Base-by-base conservation (phyloP, 2,113 vertebrate species). In the Myiozetetes cayanensis region DNA sequence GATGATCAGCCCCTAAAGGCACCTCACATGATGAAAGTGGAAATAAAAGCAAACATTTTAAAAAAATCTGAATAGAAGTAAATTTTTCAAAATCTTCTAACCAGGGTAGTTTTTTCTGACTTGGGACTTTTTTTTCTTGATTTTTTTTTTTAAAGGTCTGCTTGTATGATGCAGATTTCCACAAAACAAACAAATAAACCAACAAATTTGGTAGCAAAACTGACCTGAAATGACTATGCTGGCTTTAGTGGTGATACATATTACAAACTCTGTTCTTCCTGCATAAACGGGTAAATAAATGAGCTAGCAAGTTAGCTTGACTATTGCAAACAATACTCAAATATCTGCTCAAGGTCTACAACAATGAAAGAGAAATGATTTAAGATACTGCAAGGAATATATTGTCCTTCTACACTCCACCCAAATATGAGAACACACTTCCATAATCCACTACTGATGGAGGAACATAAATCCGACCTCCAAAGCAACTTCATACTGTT, bases 401-500 rank as follows among this genome's bases (percentile, higher is more conserved):
- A 20, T 66, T 79, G 50, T 47, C 39, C 30, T 82, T 68, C n/a
- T 25, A 4, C 22, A 10, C 18, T 79, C 14, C 23, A 16, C 14
- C 68, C 49, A 85, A 83, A 67, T 15, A 6, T 0, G 4, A 74
- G 11, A 27, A 73, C 56, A 76, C 22, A 31, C 3, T 81, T 85
- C 41, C 18, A 10, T n/a, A 53, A 19, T 6, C 18, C 30, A 1
- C 44, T 67, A 4, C 22, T 25, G 35, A 44, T 31, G 21, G 14
- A 59, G 35, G 55, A 93, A 28, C 2, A 0, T 2, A 74, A 74
- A 5, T 53, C 28, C 0, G 1, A 6, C 14, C 17, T 59, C 65
- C 27, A 27, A 72, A 79, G 25, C 8, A 47, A 8, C 35, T 43
- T 87, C 17, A 15, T 7, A 8, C 19, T n/a, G 8, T 67, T 81